Evolutionary conservation across 92 coral and sea anemone genomes (phyloP), one percentile per base, ranked within the genome.

Genomic region (Phenganax stokvisi): DNA sequence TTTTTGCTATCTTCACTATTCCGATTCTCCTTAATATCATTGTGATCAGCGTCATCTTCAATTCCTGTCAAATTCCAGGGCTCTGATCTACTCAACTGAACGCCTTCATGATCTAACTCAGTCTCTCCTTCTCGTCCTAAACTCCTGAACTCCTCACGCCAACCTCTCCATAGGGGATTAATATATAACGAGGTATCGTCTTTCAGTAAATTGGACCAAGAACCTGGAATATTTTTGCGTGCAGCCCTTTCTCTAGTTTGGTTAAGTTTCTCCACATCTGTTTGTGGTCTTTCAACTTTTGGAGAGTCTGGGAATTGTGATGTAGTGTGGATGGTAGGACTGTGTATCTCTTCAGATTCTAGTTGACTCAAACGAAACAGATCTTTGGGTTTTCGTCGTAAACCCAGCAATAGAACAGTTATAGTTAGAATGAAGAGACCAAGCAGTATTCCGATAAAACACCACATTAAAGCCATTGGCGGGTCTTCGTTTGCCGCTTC

Each of bases 401-500:
- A 8, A 1, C 59, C 44, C 8, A 63, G 6, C 29, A 79, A 12
- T 11, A 65, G 59, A 51, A 79, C 63, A 15, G 56, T 29, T 60
- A 59, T 76, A 9, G 62, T 79, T 9, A 79, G 47, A 16, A 64
- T 44, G 62, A 65, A 29, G 10, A 79, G 29, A 28, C 83, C 83
- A 62, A 79, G 52, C 17, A 79, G 83, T 3, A 79, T 65, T 12
- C 83, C 83, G 25, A 79, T 51, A 53, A 64, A 79, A 61, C 83
- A 79, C 83, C 83, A 79, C 51, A 79, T 51, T 15, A 79, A 60
- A 17, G 83, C 83, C 83, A 79, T 62, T 61, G 59, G 44, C 17
- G 83, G 83, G 37, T 79, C 69, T 63, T 79, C 62, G 12, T 79
- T 54, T 3, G 31, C 57, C 6, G 83, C 68, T 64, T 79, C 83